Percentiles rank a stretch among this genome's conserved stretches.
Evolutionary conservation across 2,113 vertebrate species (phyloP).

Genomic region (Macheiramphus alcinus): DNA sequence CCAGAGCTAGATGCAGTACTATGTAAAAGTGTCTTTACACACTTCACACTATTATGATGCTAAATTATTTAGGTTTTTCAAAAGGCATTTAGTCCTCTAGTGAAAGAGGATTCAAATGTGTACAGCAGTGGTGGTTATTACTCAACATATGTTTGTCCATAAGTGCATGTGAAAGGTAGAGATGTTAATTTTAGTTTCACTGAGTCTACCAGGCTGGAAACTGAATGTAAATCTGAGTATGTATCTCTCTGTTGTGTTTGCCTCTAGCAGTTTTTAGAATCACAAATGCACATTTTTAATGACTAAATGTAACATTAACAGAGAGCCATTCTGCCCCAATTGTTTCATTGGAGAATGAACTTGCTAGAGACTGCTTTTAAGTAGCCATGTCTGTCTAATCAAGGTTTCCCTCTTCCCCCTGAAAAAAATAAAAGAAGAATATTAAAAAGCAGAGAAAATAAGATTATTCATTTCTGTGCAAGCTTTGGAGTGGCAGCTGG

Average conservation of each 20-base stretch:
- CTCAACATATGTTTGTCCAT: neutral
- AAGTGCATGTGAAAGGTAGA: constrained; percentile 20
- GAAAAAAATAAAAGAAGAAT: neutral
- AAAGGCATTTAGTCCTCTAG: constrained; percentile 22
- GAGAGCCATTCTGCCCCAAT: constrained; percentile 63
- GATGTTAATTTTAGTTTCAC: constrained; percentile 39
- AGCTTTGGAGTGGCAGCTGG: neutral
- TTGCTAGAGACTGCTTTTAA: constrained; percentile 37
- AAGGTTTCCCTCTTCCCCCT: neutral
- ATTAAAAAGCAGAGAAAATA: neutral
- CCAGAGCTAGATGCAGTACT: neutral
- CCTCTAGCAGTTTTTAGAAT: constrained; percentile 63
- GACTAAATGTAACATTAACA: constrained; percentile 60
- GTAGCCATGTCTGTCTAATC: neutral
- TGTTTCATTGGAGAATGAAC: constrained; percentile 36
- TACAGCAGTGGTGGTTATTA: neutral
- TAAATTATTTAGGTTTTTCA: constrained; percentile 37
- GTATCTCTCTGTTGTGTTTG: constrained; percentile 44
- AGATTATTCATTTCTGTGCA: neutral
- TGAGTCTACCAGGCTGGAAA: constrained; percentile 3
- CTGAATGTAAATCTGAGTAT: neutral
- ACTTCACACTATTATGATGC: neutral
- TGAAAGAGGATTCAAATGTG: neutral
- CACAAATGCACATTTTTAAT: constrained; percentile 70
- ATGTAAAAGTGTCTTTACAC: neutral